phyloP scores from a whole-genome alignment of 2,113 vertebrate species.

The Hirundichthys speculiger region DNA sequence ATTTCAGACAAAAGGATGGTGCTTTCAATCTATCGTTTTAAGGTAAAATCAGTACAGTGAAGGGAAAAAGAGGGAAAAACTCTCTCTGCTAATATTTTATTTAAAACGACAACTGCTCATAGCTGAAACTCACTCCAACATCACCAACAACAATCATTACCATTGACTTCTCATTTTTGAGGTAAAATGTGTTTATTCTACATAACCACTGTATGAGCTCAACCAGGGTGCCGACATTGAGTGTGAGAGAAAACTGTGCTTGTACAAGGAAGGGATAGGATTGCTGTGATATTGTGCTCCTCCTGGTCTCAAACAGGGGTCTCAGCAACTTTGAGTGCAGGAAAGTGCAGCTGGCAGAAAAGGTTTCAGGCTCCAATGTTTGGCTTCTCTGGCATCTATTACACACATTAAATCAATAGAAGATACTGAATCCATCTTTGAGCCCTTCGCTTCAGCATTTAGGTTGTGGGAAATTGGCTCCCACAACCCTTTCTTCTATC shows the following conservation, averaged over 20 bases:
- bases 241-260: neutral
- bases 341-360: constrained; percentile 58
- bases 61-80: no score
- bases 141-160: no score
- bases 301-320: constrained; percentile 30
- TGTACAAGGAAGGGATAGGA: constrained; percentile 8
- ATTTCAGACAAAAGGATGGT: no score
- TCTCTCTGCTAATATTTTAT: no score
- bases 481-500: neutral
- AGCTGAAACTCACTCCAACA: no score
- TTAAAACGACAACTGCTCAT: no score
- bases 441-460: constrained; percentile 8
- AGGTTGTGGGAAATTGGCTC: neutral
- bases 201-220: no score
- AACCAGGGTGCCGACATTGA: no score
- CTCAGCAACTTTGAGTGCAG: constrained; percentile 59
- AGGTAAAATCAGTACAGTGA: no score
- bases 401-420: constrained; percentile 52
- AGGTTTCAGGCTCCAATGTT: constrained; percentile 36
- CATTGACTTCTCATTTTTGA: no score
- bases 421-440: constrained; percentile 1
- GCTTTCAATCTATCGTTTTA: no score
- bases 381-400: constrained; percentile 36
- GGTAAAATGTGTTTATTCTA: no score
- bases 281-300: constrained; percentile 49